These are phyloP conservation scores for Porphyrio hochstetteri DNA, from an alignment of 2,113 vertebrate species.

Conservation along the genomic window DNA sequence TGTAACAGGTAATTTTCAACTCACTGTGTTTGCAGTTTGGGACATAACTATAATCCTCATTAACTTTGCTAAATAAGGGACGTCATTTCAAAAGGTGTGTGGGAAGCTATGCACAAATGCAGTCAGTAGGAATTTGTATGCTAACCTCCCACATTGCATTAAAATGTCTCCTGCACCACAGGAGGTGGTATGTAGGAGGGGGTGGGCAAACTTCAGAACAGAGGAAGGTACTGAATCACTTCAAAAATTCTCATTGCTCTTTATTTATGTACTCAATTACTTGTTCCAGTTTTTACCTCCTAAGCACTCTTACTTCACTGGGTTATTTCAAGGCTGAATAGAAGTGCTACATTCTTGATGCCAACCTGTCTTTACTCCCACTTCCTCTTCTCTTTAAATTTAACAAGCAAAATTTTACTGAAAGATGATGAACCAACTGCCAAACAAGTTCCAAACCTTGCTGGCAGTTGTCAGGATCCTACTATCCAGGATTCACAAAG, in stretches of 20 bases:
- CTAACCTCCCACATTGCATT: conserved; percentile 35
- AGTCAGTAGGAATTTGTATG: conserved; percentile 36
- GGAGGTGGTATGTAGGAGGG: conserved; percentile 31
- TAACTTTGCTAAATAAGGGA: conserved; percentile 2
- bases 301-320: neutral
- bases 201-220: conserved; percentile 43
- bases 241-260: conserved; percentile 15
- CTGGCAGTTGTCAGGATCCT: neutral
- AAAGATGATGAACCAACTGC: neutral
- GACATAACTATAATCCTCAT: neutral
- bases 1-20: conserved; percentile 15
- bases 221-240: conserved; percentile 34
- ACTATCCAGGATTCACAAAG: neutral
- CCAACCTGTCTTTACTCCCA: conserved; percentile 39
- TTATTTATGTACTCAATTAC: conserved; percentile 25
- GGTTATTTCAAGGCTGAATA: conserved; percentile 49
- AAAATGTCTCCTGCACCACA: conserved; percentile 40
- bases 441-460: neutral
- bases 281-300: conserved; percentile 25
- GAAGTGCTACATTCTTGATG: conserved; percentile 22
- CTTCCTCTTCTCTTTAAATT: neutral
- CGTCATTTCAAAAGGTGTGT: conserved; percentile 34
- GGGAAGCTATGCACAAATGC: conserved; percentile 27
- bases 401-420: neutral
- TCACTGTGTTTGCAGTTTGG: conserved; percentile 3